Base-by-base conservation (phyloP, 2,113 vertebrate genomes). In the Zapornia atra region DNA sequence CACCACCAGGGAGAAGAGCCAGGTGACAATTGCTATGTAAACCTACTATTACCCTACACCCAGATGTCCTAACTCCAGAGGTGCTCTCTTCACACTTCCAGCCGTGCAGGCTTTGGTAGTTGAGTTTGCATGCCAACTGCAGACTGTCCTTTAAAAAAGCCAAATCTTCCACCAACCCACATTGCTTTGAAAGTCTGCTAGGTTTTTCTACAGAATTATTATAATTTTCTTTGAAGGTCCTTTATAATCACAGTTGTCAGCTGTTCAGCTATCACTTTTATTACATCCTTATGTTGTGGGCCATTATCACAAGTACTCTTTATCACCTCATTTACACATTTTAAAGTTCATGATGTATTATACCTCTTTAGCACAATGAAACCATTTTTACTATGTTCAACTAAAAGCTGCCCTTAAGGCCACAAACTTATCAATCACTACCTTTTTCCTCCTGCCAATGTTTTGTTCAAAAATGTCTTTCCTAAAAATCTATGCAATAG, bases 11-110 rank as follows among this genome's bases (percentile, higher is more conserved):
- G 31, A 66, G 29, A 34, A 31, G 22, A 46, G 36, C 33, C 40
- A 26, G 1, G 1, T 2, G 11, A 20, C 24, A 36, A 1, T 3
- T 48, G 19, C 28, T 66, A 1, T 2, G 15, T 18, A 29, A 87
- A 18, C 28, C 31, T 20, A 10, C 11, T 11, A 5, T 29, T 54
- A 9, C 9, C 15, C 25, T 33, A 4, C 6, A n/a, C 6, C 10
- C 9, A 1, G 26, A 50, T 61, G 24, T 48, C 22, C 44, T 56
- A 15, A 17, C 26, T 46, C 57, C 63, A 76, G 68, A 65, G 28
- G 10, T 34, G 8, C 42, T 19, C 36, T 38, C 42, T n/a, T 51
- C 40, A 38, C 21, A 3, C 15, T 44, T 51, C 15, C 50, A 77
- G 38, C 40, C 50, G 7, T 46, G 25, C 25, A 69, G 36, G 15